phyloP scores from a whole-genome alignment of 2,113 vertebrate genomes.

The Pristiophorus japonicus region DNA sequence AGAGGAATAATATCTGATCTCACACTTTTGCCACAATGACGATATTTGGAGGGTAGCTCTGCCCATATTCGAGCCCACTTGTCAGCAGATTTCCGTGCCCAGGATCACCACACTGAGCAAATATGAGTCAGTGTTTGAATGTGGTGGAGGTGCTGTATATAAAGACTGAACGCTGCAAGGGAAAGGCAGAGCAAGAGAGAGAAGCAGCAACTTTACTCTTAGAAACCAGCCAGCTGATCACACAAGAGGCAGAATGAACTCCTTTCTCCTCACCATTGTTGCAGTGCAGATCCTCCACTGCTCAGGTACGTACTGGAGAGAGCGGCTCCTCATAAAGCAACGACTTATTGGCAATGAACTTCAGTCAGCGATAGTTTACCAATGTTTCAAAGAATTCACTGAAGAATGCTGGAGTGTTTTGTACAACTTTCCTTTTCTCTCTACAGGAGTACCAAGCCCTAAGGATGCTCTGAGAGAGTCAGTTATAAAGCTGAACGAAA shows the following conservation, averaged over 20 bases:
- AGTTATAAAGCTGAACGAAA: background rate
- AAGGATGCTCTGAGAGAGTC: constrained; percentile 6
- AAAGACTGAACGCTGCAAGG: background rate
- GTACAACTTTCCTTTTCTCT: background rate
- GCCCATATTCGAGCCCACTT: background rate
- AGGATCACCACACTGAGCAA: background rate
- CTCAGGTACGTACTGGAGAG: constrained; percentile 6
- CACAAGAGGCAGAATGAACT: background rate
- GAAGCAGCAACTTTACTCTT: background rate
- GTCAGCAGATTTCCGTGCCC: background rate
- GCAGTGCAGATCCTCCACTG: constrained; percentile 5
- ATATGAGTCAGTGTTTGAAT: constrained; percentile 17
- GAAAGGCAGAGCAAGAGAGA: background rate
- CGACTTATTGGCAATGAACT: background rate
- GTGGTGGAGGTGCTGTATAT: constrained; percentile 6
- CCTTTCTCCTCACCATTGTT: background rate
- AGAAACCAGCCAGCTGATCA: background rate
- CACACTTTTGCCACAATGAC: background rate
- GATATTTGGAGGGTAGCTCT: background rate
- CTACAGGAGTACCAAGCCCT: background rate
- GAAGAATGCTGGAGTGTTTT: background rate
- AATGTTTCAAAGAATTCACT: background rate
- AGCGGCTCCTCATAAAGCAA: background rate
- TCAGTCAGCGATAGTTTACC: background rate
- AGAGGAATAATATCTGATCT: background rate